Evolutionary conservation across 2,888 invertebrate genomes (phyloP).

Genomic region (Drosophila antonietae): DNA sequence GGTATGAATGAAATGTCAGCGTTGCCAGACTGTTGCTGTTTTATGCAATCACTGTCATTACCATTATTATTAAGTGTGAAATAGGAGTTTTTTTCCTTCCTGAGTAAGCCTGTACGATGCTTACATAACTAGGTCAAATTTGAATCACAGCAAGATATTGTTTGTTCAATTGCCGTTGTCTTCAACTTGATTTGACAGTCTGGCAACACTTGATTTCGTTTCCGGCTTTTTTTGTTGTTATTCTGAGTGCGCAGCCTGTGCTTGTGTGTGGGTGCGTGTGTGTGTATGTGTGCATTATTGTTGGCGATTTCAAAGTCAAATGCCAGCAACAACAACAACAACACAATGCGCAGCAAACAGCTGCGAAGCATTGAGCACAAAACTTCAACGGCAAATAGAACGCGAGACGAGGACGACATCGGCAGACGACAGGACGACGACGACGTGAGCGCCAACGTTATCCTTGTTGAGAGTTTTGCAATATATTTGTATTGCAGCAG

Average conservation of each 20-base stretch:
- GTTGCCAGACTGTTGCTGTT: conserved; percentile 54
- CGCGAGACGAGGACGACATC: conserved; percentile 55
- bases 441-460: conserved; percentile 62
- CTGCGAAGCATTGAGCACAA: conserved; percentile 61
- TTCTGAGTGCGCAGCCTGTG: conserved; percentile 43
- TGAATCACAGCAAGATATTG: background rate
- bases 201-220: conserved; percentile 69
- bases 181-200: conserved; percentile 31
- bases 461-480: conserved; percentile 82
- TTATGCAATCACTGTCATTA: conserved; percentile 39
- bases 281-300: conserved; percentile 61
- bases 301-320: conserved; percentile 79
- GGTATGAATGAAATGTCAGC: conserved; percentile 62
- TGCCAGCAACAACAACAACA: conserved; percentile 62
- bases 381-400: conserved; percentile 62
- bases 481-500: conserved; percentile 81
- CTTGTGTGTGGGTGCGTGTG: conserved; percentile 1
- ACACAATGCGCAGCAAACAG: conserved; percentile 64
- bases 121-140: rapidly evolving
- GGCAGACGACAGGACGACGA: conserved; percentile 54
- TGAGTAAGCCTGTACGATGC: rapidly evolving
- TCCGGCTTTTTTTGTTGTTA: conserved; percentile 69
- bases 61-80: background rate
- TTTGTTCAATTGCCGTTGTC: conserved; percentile 11
- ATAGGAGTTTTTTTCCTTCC: too few species aligned